A percentile compares a stretch with the other conserved stretches of the same genome.
These are phyloP conservation scores for Cardiocondyla obscurior DNA, from an alignment of 1,140 invertebrate genomes.

Conservation along the genomic window DNA sequence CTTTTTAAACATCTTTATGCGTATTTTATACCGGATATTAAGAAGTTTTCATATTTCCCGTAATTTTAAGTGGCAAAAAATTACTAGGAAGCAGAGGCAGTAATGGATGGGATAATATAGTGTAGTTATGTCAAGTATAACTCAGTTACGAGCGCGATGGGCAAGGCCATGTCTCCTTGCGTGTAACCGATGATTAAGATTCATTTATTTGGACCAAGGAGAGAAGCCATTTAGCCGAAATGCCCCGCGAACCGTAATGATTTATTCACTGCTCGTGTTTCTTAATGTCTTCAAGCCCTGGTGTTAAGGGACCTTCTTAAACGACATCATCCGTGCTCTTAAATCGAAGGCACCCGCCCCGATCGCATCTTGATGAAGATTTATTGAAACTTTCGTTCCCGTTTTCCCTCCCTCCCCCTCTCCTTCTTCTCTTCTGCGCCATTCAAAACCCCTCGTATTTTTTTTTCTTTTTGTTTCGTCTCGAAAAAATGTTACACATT, in stretches of 20 bases:
- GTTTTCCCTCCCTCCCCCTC: not conserved
- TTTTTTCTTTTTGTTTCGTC: too few species aligned
- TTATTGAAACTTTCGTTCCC: conserved; percentile 37
- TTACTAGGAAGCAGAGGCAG: not conserved
- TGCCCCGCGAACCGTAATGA: conserved; percentile 24
- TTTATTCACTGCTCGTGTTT: conserved; percentile 49
- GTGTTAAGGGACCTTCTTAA: conserved; percentile 21
- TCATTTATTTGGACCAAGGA: conserved; percentile 43
- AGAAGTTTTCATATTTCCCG: not conserved
- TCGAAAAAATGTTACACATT: not conserved
- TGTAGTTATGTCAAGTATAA: conserved; percentile 18
- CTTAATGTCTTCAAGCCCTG: conserved; percentile 35
- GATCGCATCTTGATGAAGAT: conserved; percentile 32
- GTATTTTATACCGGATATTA: not conserved
- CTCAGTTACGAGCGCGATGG: conserved; percentile 16
- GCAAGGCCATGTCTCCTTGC: conserved; percentile 33
- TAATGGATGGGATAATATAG: conserved; percentile 31
- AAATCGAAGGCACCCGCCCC: conserved; percentile 39
- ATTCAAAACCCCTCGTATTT: not conserved
- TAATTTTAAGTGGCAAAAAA: conserved; percentile 14
- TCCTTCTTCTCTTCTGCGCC: not conserved
- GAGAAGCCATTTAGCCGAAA: conserved; percentile 23
- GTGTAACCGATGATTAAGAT: conserved; percentile 49
- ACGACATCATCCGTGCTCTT: conserved; percentile 30
- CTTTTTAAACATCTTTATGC: too few species aligned